Evolutionary conservation across 2,888 invertebrate species (phyloP), one percentile per base, ranked within the genome.

Genomic region (Coleophora deauratella): DNA sequence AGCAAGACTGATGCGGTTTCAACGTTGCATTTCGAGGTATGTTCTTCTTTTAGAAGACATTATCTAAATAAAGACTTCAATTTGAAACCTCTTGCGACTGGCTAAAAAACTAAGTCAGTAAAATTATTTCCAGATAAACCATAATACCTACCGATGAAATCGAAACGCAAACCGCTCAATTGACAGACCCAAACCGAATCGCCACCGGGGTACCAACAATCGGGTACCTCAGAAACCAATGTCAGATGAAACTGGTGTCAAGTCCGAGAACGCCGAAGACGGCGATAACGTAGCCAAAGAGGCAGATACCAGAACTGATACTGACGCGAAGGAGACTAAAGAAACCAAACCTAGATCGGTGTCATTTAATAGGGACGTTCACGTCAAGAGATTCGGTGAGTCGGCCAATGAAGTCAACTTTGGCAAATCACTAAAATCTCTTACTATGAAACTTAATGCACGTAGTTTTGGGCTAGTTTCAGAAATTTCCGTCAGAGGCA

Each of bases 311-410:
- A 65, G 54, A 55, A 61, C 54, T 52, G 61, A 62, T 54, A 63
- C 47, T 57, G 46, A 47, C 47, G 43, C 71, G 70, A 81, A 81
- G 72, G 79, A 86, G 75, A 66, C 79, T 61, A 79, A 77, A 75
- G 74, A 74, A 59, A 69, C 67, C 51, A 78, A 86, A 73, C 72
- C 80, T 67, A 77, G 91, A 90, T 78, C 92, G 87, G 95, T 95
- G 64, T 95, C 94, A 75, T 95, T 95, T 88, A 94, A 95, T 89
- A 89, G 93, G 80, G 94, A 94, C 89, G 94, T 95, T 66, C 94
- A 94, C 87, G 93, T 95, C 72, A 95, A 95, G 84, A 88, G 94
- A 87, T 94, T 94, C 87, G 93, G 94, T 93, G 90, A 90, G 91
- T 82, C 59, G 43, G 50, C 38, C 37, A 33, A 30, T 38, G 45